A percentile compares a stretch with the other conserved stretches of the same genome.
These are phyloP conservation scores for Myotis davidii DNA, from an alignment of 2,113 vertebrate genomes.

Conservation along the genomic window DNA sequence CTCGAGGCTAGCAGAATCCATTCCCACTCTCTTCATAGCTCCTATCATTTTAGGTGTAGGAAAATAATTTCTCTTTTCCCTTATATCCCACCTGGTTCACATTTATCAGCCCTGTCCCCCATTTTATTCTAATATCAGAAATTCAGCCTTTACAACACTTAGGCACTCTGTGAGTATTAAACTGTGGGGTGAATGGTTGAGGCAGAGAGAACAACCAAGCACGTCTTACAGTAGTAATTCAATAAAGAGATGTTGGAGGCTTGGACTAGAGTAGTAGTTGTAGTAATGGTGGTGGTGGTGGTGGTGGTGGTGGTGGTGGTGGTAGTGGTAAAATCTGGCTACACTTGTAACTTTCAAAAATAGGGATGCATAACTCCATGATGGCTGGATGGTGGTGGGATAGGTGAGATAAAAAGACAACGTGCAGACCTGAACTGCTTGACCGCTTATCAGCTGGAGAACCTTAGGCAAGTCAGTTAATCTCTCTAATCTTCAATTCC, in stretches of 20 bases:
- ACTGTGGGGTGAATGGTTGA: not conserved
- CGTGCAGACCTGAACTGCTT: not conserved
- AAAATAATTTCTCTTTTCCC: not conserved
- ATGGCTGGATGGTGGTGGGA: not conserved
- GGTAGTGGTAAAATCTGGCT: not conserved
- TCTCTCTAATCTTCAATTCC: not conserved
- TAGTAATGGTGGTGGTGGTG: too few species aligned
- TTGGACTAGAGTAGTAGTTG: not conserved
- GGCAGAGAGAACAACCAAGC: not conserved
- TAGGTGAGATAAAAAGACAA: not conserved
- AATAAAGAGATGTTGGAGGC: not conserved
- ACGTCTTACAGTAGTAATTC: not conserved
- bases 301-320: too few species aligned
- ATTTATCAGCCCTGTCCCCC: not conserved
- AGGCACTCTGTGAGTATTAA: not conserved
- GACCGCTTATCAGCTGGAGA: not conserved
- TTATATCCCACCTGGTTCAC: not conserved
- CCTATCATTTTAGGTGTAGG: not conserved
- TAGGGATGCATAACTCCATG: not conserved
- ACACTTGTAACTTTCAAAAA: not conserved
- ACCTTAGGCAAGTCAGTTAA: not conserved
- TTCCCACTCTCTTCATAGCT: not conserved
- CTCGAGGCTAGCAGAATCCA: not conserved
- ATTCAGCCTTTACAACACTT: not conserved
- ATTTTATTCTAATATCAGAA: not conserved